phyloP scores from a whole-genome alignment of 2,888 invertebrate species.

The Pycnomerus fuliginosus region DNA sequence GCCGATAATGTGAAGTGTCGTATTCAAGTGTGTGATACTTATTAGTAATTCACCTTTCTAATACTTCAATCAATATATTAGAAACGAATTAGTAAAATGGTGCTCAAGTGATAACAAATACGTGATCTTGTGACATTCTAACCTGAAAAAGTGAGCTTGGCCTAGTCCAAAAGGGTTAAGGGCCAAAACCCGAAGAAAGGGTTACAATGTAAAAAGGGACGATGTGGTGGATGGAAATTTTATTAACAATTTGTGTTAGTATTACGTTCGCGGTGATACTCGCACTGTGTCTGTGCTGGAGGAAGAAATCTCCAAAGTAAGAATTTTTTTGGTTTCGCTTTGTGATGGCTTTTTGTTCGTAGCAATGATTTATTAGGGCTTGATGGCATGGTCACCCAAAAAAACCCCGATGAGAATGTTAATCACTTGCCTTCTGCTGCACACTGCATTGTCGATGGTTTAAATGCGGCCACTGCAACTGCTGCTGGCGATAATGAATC shows the following conservation, averaged over 20 bases:
- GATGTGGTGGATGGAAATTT: constrained; percentile 30
- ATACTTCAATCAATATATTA: not conserved
- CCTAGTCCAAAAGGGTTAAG: no score
- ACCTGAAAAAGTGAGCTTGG: no score
- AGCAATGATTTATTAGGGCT: constrained; percentile 72
- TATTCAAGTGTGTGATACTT: no score
- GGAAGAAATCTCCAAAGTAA: constrained; percentile 49
- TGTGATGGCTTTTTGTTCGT: constrained; percentile 31
- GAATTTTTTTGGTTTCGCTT: constrained; percentile 22
- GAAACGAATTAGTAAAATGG: not conserved
- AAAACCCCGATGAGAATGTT: constrained; percentile 66
- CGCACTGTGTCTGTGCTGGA: constrained; percentile 49
- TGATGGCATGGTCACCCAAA: constrained; percentile 71
- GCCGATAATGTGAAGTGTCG: no score
- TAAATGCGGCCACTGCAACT: constrained; percentile 30
- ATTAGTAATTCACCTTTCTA: not conserved
- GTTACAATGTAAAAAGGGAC: not conserved
- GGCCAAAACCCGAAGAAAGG: no score
- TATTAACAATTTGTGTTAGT: constrained; percentile 38
- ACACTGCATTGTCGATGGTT: constrained; percentile 39
- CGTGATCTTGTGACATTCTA: constrained; percentile 1
- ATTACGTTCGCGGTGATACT: constrained; percentile 44
- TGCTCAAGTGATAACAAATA: no score
- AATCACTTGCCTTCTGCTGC: constrained; percentile 52
- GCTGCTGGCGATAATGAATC: constrained; percentile 38